Base-by-base conservation (phyloP, 1,140 invertebrate species). In the Ruditapes philippinarum region DNA sequence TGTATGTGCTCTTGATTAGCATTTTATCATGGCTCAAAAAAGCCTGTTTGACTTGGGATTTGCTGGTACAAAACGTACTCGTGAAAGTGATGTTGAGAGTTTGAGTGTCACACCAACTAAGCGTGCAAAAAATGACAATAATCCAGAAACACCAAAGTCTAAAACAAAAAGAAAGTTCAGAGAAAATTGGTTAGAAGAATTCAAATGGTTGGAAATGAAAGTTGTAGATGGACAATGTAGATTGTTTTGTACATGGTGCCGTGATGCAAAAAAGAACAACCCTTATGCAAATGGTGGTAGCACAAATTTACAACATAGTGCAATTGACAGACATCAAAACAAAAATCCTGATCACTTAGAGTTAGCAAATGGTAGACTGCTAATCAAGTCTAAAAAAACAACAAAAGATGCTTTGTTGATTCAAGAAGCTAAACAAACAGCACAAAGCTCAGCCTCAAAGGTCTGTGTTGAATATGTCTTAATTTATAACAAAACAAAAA, bases 181-280 rank as follows among this genome's bases (percentile, higher is more conserved):
- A 31, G 22, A 38, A 5, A 54, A 80, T 40, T 80, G 78, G 78
- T 60, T 80, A 4, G 36, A 17, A 7, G 78, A 80, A 36, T 80
- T 4, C 60, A 31, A 57, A 28, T 80, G 78, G 78, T 25, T 80
- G 11, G 62, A 68, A 83, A 83, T 33, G n/a, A 70, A 38, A 31
- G 60, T 1, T 22, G 45, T 0, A 70, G 25, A 70, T 83, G 81
- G 65, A 68, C 3, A 70, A 17, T 31, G 14, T 4, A 17, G 42
- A 14, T 36, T 83, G 60, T 68, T 7, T n/a, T 68, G 81, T 62
- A 49, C n/a, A 19, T 83, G 65, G 60, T 73, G 65, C 51, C 38
- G 42, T 25, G 40, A 49, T 0, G 45, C 81, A 33, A 70, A 70
- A 49, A 83, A 40, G 31, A 70, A 68, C 14, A 49, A 83, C 31